Conservation (phyloP, 2,888 invertebrate species). For the Argyresthia albistria region DNA sequence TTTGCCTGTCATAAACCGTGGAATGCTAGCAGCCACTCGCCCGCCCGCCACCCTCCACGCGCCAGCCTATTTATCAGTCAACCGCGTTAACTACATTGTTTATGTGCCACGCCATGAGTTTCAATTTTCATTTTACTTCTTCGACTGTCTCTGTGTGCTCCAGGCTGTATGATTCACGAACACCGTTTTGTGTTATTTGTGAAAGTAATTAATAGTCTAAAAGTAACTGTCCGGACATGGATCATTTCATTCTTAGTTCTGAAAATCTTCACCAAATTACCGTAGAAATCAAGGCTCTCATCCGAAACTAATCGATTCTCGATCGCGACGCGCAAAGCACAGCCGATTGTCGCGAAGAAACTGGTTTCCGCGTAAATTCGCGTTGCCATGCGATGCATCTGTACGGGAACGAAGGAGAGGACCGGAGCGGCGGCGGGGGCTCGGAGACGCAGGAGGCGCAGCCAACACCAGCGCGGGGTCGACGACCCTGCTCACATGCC, state of each 20-base stretch:
- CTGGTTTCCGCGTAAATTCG: constrained; percentile 67
- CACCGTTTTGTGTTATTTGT: no score
- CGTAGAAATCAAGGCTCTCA: neutral
- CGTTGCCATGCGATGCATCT: constrained; percentile 66
- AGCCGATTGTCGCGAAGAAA: constrained; percentile 41
- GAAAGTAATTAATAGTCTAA: no score
- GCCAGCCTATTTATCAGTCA: constrained; percentile 1
- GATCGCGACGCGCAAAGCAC: constrained; percentile 31
- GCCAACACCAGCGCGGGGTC: constrained; percentile 49
- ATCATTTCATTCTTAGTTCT: no score
- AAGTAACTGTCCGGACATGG: no score
- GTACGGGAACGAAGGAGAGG: constrained; percentile 49
- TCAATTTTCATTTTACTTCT: no score
- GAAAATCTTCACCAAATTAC: neutral
- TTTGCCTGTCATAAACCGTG: constrained; percentile 37
- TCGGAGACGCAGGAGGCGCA: constrained; percentile 60
- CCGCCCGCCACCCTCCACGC: constrained; percentile 12
- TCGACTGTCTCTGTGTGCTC: no score
- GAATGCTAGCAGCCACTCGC: constrained; percentile 29
- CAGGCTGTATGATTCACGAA: no score
- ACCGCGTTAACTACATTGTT: neutral
- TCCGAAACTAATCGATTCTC: constrained; percentile 19
- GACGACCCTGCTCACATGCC: constrained; percentile 63
- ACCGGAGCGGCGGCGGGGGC: constrained; percentile 29
- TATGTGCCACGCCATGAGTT: neutral